phyloP scores from a whole-genome alignment of 2,888 invertebrate species.

The Andrena hattorfiana region DNA sequence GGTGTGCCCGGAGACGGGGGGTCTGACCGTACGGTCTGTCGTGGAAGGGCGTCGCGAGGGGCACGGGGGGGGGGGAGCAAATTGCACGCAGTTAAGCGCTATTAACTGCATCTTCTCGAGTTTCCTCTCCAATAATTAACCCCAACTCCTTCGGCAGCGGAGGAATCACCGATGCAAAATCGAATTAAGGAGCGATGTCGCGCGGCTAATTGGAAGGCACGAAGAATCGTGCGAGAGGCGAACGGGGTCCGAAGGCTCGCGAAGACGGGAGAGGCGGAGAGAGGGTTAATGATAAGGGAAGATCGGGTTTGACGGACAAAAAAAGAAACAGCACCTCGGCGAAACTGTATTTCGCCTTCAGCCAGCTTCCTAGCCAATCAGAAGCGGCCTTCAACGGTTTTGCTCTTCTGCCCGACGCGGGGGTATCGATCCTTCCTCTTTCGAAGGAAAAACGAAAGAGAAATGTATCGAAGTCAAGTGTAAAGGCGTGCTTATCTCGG shows the following conservation, averaged over 20 bases:
- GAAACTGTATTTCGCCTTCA: constrained; percentile 75
- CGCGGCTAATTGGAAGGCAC: constrained; percentile 2
- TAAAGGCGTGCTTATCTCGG: neutral
- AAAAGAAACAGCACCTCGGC: constrained; percentile 48
- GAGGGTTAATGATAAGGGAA: constrained; percentile 35
- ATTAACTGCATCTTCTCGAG: constrained; percentile 3
- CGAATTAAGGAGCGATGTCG: neutral
- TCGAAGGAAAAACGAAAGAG: neutral
- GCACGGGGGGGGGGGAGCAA: neutral
- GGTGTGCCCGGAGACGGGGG: constrained; percentile 46
- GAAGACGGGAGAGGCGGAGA: neutral
- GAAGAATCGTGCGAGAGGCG: neutral
- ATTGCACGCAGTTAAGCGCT: neutral
- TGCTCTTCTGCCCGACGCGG: constrained; percentile 45
- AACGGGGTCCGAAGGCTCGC: neutral
- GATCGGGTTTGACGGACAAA: constrained; percentile 36
- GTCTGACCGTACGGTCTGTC: constrained; percentile 22
- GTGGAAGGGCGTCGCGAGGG: constrained; percentile 1
- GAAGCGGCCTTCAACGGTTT: constrained; percentile 75
- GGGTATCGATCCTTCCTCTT: constrained; percentile 62
- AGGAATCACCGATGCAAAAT: constrained; percentile 12
- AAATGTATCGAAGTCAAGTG: neutral
- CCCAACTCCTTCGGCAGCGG: too few species aligned
- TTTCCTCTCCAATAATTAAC: constrained; percentile 7
- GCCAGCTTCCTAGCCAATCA: constrained; percentile 79